A percentile compares a stretch with the other conserved stretches of the same genome.
These are phyloP conservation scores for Lasioglossum marginatum DNA, from an alignment of 2,888 invertebrate genomes.

Conservation along the genomic window DNA sequence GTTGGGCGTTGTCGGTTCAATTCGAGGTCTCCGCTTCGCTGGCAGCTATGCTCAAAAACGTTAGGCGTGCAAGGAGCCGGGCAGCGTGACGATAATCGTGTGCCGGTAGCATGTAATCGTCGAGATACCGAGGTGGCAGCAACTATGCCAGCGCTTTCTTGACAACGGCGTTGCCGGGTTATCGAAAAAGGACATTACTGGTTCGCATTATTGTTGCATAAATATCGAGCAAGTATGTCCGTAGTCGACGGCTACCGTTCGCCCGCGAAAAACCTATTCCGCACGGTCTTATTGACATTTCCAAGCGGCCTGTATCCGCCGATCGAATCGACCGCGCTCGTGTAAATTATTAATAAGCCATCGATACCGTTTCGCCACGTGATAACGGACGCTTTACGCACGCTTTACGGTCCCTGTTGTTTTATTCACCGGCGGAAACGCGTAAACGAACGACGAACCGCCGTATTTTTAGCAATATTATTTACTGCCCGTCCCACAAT, in stretches of 20 bases:
- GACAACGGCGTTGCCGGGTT: constrained; percentile 16
- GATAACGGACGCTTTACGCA: constrained; percentile 42
- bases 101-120: constrained; percentile 20
- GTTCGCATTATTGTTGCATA: constrained; percentile 46
- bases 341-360: constrained; percentile 57
- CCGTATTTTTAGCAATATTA: constrained; percentile 26
- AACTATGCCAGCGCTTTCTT: constrained; percentile 17
- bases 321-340: constrained; percentile 39
- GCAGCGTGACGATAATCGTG: constrained; percentile 44
- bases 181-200: constrained; percentile 46
- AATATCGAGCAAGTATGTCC: constrained; percentile 42
- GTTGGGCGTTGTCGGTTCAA: neutral
- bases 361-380: constrained; percentile 30
- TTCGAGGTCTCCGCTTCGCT: neutral
- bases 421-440: constrained; percentile 41
- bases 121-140: constrained; percentile 5
- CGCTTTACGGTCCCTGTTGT: constrained; percentile 44
- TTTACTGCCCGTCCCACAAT: constrained; percentile 20
- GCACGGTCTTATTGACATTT: constrained; percentile 48
- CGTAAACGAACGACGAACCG: constrained; percentile 35
- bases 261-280: constrained; percentile 23
- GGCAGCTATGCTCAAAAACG: neutral
- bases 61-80: neutral
- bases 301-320: constrained; percentile 18
- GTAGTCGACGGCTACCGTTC: constrained; percentile 16